A percentile compares a stretch with the other conserved stretches of the same genome.
phyloP scores from a whole-genome alignment of 2,888 invertebrate species.

The Leucoma salicis region DNA sequence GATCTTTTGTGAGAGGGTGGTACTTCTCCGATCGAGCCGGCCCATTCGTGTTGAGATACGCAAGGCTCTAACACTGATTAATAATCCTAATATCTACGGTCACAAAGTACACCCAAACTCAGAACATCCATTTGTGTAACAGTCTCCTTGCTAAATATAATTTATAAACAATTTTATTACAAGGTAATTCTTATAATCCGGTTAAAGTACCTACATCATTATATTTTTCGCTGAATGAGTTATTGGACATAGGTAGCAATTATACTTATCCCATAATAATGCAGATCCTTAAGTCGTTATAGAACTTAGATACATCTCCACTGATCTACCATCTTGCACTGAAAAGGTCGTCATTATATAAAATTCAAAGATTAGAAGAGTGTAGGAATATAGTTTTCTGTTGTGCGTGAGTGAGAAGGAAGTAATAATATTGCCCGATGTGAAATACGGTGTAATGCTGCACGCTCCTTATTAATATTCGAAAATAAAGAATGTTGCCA shows the following conservation, averaged over 20 bases:
- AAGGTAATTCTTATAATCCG: constrained; percentile 1
- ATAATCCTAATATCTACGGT: too few species aligned
- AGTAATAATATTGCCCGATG: constrained; percentile 64
- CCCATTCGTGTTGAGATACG: too few species aligned
- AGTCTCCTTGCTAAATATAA: too few species aligned
- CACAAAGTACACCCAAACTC: too few species aligned
- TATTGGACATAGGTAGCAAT: constrained; percentile 33
- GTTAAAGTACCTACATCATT: constrained; percentile 24
- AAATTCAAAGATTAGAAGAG: constrained; percentile 54
- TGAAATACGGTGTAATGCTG: constrained; percentile 78
- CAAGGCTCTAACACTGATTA: too few species aligned
- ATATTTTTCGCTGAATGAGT: constrained; percentile 32
- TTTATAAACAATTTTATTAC: background rate
- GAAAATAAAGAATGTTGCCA: constrained; percentile 78
- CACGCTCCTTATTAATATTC: constrained; percentile 78
- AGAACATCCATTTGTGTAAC: too few species aligned
- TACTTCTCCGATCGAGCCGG: too few species aligned
- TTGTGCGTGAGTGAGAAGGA: constrained; percentile 39
- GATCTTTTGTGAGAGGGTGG: too few species aligned
- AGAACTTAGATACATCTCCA: constrained; percentile 46
- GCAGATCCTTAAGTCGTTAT: constrained; percentile 26
- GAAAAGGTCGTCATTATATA: constrained; percentile 36
- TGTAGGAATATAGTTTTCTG: constrained; percentile 28
- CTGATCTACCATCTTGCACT: constrained; percentile 45
- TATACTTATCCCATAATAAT: constrained; percentile 23